Percentiles rank a stretch among this genome's conserved stretches.
Conservation (phyloP, 2,797 vertebrate species). For the Neosilurus hyrtlii region DNA sequence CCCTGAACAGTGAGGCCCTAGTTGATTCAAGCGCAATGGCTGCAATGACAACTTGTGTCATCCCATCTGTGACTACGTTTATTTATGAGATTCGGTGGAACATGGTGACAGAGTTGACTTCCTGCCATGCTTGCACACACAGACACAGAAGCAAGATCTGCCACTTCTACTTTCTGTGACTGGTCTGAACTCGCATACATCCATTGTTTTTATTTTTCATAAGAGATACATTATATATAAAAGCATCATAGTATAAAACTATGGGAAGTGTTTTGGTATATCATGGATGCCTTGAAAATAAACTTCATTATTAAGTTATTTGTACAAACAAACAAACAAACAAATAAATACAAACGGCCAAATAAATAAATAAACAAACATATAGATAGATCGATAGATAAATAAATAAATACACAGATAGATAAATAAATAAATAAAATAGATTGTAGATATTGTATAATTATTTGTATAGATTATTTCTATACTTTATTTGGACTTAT, state of each 20-base stretch:
- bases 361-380: too few relatives aligned
- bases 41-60: slow-evolving; percentile 57
- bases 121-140: slow-evolving; percentile 29
- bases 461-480: background rate
- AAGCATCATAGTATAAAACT: background rate
- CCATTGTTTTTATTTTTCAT: background rate
- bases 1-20: slow-evolving; percentile 31
- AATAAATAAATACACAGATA: too few relatives aligned
- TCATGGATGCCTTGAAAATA: too few relatives aligned
- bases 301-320: background rate
- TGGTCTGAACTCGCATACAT: background rate
- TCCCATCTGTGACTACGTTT: slow-evolving; percentile 47
- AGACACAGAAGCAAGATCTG: slow-evolving; percentile 23
- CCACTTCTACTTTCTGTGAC: background rate
- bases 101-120: slow-evolving; percentile 23
- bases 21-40: slow-evolving; percentile 37
- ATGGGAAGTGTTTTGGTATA: too few relatives aligned
- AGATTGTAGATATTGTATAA: background rate
- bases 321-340: background rate
- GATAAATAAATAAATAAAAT: too few relatives aligned
- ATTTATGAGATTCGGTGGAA: slow-evolving; percentile 44
- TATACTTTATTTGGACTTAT: background rate
- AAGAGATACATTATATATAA: background rate
- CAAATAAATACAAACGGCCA: too few relatives aligned
- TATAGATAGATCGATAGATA: too few relatives aligned